These are phyloP conservation scores for Dione vanillae DNA, from an alignment of 2,888 invertebrate species.

Conservation along the genomic window DNA sequence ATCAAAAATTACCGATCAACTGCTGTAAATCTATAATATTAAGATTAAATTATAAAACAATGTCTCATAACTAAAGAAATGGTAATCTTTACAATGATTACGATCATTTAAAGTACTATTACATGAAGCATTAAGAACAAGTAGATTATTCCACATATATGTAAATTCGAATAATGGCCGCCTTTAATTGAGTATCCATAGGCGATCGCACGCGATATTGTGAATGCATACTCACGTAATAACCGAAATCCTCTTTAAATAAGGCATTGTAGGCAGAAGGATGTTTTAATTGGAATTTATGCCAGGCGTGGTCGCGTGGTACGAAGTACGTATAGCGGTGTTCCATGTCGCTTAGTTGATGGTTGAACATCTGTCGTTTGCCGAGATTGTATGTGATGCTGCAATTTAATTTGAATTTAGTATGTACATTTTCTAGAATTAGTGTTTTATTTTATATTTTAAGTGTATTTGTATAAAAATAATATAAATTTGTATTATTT, in stretches of 20 bases:
- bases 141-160: background rate
- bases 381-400: constrained; percentile 92
- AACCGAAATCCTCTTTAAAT: constrained; percentile 91
- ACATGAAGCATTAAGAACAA: background rate
- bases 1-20: background rate
- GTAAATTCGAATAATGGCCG: background rate
- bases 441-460: no score
- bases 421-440: constrained; percentile 26
- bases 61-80: no score
- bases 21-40: background rate
- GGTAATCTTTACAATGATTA: no score
- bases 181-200: constrained; percentile 5
- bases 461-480: no score
- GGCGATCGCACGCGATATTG: constrained; percentile 19
- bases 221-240: constrained; percentile 73
- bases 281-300: constrained; percentile 88
- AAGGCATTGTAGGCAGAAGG: constrained; percentile 94
- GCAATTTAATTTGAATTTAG: constrained; percentile 46
- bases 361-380: constrained; percentile 89
- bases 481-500: no score
- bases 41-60: background rate
- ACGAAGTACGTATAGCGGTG: constrained; percentile 96
- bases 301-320: constrained; percentile 95
- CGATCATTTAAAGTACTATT: no score
- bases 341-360: constrained; percentile 89